Base-by-base conservation (phyloP, 2,113 vertebrate genomes). In the Cynopterus brachyotis region DNA sequence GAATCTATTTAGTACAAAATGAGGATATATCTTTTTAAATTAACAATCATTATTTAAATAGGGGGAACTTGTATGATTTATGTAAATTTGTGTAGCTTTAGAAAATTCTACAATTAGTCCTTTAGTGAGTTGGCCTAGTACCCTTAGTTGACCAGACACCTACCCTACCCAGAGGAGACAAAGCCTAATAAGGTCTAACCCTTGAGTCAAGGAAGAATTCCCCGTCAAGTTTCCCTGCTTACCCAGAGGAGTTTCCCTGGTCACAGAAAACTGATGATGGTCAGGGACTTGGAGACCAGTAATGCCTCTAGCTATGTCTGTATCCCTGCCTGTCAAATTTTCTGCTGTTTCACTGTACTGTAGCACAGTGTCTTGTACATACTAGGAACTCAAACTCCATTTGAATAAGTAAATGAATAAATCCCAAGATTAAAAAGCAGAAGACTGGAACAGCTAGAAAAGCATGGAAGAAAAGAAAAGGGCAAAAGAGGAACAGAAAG, bases 371-470 rank as follows among this genome's bases (percentile, higher is more conserved):
- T 80, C 35, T 69, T 62, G 30, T 20, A 72, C 40, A 35, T 3
- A 88, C 69, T 13, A 83, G 55, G n/a, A 66, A 83, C 40, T 91
- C 79, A 47, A 75, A 70, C 70, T 85, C 75, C 3, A 3, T 73
- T 42, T 53, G n/a, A 96, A 72, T 24, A 47, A 70, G 42, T 86
- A 80, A 89, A 81, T 45, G 42, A 88, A 15, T 40, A 3, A 85
- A 92, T 81, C 26, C 66, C 86, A 40, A 95, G 50, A 80, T 75
- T 53, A 95, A 96, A 86, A 95, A 35, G 37, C 67, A 91, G 35
- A 84, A 85, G 62, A 78, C 53, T 42, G 53, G 69, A 87, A 78
- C 5, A 88, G 59, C 22, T 60, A 81, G 57, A 78, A 76, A 78
- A 69, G 42, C 2, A 79, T 75, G 94, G 32, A 92, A 69, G 12